Conservation (phyloP, 1,140 invertebrate genomes). For the Anastrepha obliqua region DNA sequence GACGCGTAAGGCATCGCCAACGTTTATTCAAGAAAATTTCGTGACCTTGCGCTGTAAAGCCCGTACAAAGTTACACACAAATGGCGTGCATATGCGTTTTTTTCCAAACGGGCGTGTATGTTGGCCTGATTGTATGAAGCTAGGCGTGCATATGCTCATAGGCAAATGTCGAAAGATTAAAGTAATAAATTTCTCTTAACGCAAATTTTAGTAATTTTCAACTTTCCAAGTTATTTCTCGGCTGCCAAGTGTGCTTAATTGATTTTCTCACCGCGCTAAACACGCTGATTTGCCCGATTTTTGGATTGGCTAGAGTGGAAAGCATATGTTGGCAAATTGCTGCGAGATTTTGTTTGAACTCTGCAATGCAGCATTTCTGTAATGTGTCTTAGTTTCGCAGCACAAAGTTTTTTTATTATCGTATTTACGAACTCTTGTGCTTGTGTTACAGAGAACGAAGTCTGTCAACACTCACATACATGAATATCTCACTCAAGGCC, state of each 20-base stretch:
- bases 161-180: constrained; percentile 28
- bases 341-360: too few relatives aligned
- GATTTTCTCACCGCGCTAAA: background rate
- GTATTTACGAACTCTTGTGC: too few relatives aligned
- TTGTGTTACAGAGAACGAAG: too few relatives aligned
- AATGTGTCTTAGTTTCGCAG: too few relatives aligned
- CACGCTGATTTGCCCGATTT: background rate
- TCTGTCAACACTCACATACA: too few relatives aligned
- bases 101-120: background rate
- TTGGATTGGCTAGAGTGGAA: background rate
- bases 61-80: background rate
- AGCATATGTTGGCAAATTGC: too few relatives aligned
- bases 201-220: constrained; percentile 19
- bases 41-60: constrained; percentile 1
- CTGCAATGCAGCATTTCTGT: too few relatives aligned
- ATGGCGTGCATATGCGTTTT: background rate
- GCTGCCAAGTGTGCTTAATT: background rate
- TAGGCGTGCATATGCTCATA: constrained; percentile 26
- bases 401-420: too few relatives aligned
- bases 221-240: background rate
- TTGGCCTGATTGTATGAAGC: background rate
- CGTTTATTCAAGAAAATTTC: constrained; percentile 30
- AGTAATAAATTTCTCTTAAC: constrained; percentile 29
- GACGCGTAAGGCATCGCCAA: constrained; percentile 32
- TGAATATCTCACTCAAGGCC: too few relatives aligned